Evolutionary conservation across 2,888 invertebrate species (phyloP).

Genomic region (Troglohyphantes excavatus): DNA sequence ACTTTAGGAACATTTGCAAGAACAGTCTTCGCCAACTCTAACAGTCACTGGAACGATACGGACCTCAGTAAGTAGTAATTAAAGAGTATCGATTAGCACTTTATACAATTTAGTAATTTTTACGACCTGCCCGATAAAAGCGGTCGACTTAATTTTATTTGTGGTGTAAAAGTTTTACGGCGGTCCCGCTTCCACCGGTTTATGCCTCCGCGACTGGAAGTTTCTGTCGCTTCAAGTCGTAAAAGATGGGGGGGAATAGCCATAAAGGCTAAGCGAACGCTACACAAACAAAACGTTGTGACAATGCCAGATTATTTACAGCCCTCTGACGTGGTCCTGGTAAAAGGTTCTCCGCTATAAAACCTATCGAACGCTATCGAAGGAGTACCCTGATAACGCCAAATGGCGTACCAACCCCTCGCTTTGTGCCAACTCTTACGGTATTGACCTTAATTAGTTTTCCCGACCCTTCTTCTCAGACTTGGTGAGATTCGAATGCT

Average conservation of each 20-base stretch:
- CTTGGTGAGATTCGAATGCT: no score
- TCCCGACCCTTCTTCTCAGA: conserved; percentile 23
- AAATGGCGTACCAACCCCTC: conserved; percentile 52
- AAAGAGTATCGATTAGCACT: conserved; percentile 74
- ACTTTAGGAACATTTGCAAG: no score
- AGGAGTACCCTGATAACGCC: conserved; percentile 70
- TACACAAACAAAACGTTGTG: conserved; percentile 76
- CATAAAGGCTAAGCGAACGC: conserved; percentile 75
- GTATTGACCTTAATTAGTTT: conserved; percentile 71
- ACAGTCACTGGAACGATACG: background rate
- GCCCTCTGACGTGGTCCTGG: conserved; percentile 64
- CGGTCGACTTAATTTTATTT: conserved; percentile 71
- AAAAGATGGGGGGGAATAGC: conserved; percentile 72
- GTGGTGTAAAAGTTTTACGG: conserved; percentile 76
- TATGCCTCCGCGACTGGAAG: conserved; percentile 66
- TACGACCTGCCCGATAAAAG: conserved; percentile 73
- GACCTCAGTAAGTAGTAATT: conserved; percentile 32
- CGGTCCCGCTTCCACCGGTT: conserved; percentile 53
- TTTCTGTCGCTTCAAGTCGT: conserved; percentile 76
- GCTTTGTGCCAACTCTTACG: conserved; percentile 47
- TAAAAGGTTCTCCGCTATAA: conserved; percentile 74
- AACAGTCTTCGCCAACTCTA: background rate
- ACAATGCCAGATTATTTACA: conserved; percentile 77
- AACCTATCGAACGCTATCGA: conserved; percentile 74
- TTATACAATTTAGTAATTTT: conserved; percentile 75